Percentiles rank a stretch among this genome's conserved stretches.
phyloP scores from a whole-genome alignment of 2,113 vertebrate species.

The Tetrao urogallus region DNA sequence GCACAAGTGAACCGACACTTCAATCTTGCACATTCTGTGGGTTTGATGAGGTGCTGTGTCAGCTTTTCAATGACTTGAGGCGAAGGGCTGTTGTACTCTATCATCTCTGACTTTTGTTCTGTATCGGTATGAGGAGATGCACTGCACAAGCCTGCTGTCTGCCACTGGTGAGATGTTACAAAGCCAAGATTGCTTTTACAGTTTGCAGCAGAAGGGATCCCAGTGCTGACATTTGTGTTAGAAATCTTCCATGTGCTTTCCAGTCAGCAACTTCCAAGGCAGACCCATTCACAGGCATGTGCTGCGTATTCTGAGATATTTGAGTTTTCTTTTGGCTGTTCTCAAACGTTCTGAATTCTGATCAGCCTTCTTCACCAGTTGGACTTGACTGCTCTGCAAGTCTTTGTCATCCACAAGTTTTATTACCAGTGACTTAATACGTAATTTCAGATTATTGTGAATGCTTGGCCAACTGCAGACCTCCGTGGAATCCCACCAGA shows the following conservation, averaged over 20 bases:
- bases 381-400: background rate
- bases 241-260: background rate
- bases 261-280: background rate
- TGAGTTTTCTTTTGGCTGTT: slow-evolving; percentile 1
- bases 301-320: background rate
- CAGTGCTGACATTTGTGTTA: background rate
- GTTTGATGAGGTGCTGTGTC: background rate
- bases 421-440: slow-evolving; percentile 16
- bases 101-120: background rate
- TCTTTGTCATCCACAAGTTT: background rate
- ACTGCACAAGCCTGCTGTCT: background rate
- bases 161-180: background rate
- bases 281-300: background rate
- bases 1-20: background rate
- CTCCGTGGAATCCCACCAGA: background rate
- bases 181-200: background rate
- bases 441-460: background rate
- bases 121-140: background rate
- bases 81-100: background rate
- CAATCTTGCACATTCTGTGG: background rate
- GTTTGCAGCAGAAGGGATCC: background rate
- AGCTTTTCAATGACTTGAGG: background rate
- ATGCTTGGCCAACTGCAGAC: background rate
- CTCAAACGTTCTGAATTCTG: background rate
- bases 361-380: background rate